Evolutionary conservation across 2,797 vertebrate species (phyloP).

Genomic region (Microtus californicus): DNA sequence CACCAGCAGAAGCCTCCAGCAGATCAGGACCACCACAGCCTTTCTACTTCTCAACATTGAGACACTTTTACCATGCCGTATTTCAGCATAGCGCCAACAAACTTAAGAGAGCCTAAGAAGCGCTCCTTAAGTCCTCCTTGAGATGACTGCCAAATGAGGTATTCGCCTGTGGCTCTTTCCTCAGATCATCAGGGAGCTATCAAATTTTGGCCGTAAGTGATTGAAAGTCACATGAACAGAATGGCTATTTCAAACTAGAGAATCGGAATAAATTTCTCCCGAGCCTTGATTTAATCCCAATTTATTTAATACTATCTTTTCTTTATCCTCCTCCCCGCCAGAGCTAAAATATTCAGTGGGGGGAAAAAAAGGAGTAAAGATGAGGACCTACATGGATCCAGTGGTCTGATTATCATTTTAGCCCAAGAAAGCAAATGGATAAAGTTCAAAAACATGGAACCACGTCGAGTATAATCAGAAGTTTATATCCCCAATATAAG

Average conservation of each 20-base stretch:
- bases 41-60: slow-evolving; percentile 28
- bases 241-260: slow-evolving; percentile 17
- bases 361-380: slow-evolving; percentile 35
- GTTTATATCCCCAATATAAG: slow-evolving; percentile 27
- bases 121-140: background rate
- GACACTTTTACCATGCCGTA: slow-evolving; percentile 1
- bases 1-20: background rate
- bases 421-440: slow-evolving; percentile 14
- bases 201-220: background rate
- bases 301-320: slow-evolving; percentile 16
- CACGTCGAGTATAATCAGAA: slow-evolving; percentile 33
- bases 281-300: slow-evolving; percentile 36
- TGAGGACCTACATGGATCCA: background rate
- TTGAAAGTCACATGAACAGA: background rate
- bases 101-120: background rate
- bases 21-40: background rate
- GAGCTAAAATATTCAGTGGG: background rate
- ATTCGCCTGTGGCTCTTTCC: background rate
- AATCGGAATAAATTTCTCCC: background rate
- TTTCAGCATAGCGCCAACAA: background rate
- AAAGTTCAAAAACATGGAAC: slow-evolving; percentile 53
- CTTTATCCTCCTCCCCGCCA: background rate
- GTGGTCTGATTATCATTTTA: slow-evolving; percentile 56
- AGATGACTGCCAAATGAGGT: background rate
- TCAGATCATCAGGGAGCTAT: background rate